These are phyloP conservation scores for Camponotus pennsylvanicus DNA, from an alignment of 1,140 invertebrate genomes.

Conservation along the genomic window DNA sequence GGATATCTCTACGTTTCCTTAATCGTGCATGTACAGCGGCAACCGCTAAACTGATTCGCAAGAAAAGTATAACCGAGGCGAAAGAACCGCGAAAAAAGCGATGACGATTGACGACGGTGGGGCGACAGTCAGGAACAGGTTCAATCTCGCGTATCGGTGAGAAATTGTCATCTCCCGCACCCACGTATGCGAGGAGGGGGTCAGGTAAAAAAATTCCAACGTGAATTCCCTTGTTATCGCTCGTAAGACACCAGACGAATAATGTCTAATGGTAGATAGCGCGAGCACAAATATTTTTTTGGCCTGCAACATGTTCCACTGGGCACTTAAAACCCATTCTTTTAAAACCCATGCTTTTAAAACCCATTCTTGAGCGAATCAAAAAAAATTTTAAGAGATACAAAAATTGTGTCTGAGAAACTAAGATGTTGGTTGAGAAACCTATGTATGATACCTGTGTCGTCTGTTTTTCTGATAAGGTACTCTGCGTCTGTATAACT, in stretches of 20 bases:
- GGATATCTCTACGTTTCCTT: not conserved
- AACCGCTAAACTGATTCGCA: constrained; percentile 62
- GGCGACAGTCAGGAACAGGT: constrained; percentile 55
- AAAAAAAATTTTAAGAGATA: too few species aligned
- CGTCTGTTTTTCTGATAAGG: not conserved
- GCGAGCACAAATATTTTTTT: not conserved
- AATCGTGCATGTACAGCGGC: constrained; percentile 21
- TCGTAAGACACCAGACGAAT: not conserved
- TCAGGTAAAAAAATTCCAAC: not conserved
- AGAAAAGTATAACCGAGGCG: constrained; percentile 27
- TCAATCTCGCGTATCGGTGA: constrained; percentile 9
- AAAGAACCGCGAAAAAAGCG: constrained; percentile 43
- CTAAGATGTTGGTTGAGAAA: not conserved
- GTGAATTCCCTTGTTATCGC: not conserved
- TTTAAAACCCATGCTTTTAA: not conserved
- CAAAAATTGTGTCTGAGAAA: not conserved
- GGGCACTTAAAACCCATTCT: not conserved
- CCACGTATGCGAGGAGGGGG: not conserved
- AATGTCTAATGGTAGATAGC: not conserved
- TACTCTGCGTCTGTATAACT: not conserved
- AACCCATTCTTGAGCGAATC: not conserved
- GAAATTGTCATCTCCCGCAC: constrained; percentile 22
- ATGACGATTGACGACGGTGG: constrained; percentile 52
- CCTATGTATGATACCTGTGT: not conserved
- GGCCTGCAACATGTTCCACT: not conserved